Percentiles rank a stretch among this genome's conserved stretches.
phyloP scores from a whole-genome alignment of 2,113 vertebrate species.

The Mormyrus lacerda region DNA sequence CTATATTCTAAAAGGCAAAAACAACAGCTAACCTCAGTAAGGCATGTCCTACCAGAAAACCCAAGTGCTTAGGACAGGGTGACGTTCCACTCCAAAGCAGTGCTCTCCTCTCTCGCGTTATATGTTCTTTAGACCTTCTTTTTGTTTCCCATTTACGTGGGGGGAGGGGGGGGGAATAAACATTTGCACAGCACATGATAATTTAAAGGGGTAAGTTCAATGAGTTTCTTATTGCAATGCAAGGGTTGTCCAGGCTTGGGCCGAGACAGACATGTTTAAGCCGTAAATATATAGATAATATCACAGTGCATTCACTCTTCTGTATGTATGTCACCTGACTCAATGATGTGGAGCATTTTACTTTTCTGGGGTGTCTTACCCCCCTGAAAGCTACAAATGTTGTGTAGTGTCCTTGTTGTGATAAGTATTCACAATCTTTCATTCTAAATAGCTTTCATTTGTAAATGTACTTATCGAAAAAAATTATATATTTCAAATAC shows the following conservation, averaged over 20 bases:
- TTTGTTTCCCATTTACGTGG: conserved; percentile 28
- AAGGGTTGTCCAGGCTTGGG: conserved; percentile 25
- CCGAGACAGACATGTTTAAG: conserved; percentile 35
- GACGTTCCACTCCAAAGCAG: conserved; percentile 34
- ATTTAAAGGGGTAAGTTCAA: conserved; percentile 24
- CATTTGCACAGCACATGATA: conserved; percentile 16
- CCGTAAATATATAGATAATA: conserved; percentile 29
- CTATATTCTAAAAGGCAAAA: conserved; percentile 26
- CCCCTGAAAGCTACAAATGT: conserved; percentile 35
- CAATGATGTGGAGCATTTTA: conserved; percentile 41
- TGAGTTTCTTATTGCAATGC: conserved; percentile 39
- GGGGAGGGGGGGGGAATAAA: conserved; percentile 4
- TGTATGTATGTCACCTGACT: conserved; percentile 34
- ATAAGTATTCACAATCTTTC: conserved; percentile 28
- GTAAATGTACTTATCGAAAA: conserved; percentile 23
- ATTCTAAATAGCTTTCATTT: conserved; percentile 21
- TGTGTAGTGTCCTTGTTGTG: conserved; percentile 28
- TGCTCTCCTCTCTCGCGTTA: conserved; percentile 36
- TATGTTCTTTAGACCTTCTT: conserved; percentile 14
- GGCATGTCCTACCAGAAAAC: conserved; percentile 41
- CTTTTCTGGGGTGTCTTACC: conserved; percentile 32
- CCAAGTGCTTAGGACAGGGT: conserved; percentile 55
- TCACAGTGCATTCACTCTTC: conserved; percentile 55
- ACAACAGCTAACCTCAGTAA: conserved; percentile 35
- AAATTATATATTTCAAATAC: conserved; percentile 36